These are phyloP conservation scores for Lasioglossum leucozonium DNA, from an alignment of 2,888 invertebrate species.

Conservation along the genomic window DNA sequence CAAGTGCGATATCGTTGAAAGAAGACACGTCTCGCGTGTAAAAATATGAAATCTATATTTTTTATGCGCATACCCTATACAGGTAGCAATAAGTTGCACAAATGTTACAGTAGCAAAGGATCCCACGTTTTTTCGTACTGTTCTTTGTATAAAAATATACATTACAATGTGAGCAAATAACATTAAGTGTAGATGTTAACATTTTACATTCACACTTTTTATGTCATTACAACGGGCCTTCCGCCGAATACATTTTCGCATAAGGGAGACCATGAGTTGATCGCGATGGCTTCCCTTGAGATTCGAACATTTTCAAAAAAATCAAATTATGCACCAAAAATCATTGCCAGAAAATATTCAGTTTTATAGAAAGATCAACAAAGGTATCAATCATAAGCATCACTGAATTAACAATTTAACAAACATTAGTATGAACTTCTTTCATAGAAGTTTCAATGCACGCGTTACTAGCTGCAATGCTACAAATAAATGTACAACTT, in stretches of 20 bases:
- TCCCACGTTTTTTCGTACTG: background rate
- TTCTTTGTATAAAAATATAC: conserved; percentile 39
- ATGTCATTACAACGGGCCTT: background rate
- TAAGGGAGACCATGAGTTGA: background rate
- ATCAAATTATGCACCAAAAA: conserved; percentile 10
- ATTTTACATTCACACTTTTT: background rate
- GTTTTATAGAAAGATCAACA: background rate
- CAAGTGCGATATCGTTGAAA: background rate
- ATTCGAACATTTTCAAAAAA: conserved; percentile 41
- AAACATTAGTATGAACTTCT: background rate
- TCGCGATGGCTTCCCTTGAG: conserved; percentile 31
- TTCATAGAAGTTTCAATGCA: background rate
- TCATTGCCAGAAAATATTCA: background rate
- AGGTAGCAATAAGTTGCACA: background rate
- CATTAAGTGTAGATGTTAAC: background rate
- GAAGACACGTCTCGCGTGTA: background rate
- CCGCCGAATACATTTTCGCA: background rate
- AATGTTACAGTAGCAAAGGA: background rate
- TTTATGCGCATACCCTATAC: background rate
- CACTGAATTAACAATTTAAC: conserved; percentile 10
- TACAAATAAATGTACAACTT: conserved; percentile 1
- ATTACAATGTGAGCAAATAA: background rate
- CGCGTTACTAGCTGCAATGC: background rate
- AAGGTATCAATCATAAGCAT: background rate
- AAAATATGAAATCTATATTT: conserved; percentile 4